Evolutionary conservation across 2,797 vertebrate species (phyloP), one percentile per base, ranked within the genome.

Genomic region (Alosa sapidissima): DNA sequence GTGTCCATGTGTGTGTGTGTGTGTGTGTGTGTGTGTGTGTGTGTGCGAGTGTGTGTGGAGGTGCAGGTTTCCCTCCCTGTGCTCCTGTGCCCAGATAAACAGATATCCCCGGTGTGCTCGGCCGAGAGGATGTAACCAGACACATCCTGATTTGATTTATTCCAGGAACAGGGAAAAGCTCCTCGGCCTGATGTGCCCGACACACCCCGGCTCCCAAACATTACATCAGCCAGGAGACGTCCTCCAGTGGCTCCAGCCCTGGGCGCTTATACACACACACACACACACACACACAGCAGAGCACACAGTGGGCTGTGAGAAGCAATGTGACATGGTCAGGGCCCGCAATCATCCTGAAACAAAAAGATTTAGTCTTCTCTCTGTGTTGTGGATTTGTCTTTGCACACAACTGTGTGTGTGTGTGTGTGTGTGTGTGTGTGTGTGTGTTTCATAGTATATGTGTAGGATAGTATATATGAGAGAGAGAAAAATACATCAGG

Each of bases 71-170:
- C 65, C 24, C 55, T 58, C 19, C 55, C 55, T 6, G 55, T n/a
- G 55, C 55, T 58, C 55, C 55, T 58, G 19, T 58, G 21, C 88
- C 87, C 90, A 87, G 90, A 89, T 91, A 91, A 90, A 91, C 88
- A 91, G 86, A 89, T 87, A 83, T 83, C 87, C 87, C 85, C 89
- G 13, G 51, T 86, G 86, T 88, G 89, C 90, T 84, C 84, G 81
- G 51, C 51, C 11, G 89, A 85, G 87, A 88, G 86, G 86, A 88
- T 89, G 87, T 85, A 87, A 84, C 85, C 87, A 88, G 86, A 84
- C 84, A 88, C 89, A 87, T 85, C 87, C 88, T 84, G 85, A 87
- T 92, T 92, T 92, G 90, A 91, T 94, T 86, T 91, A 91, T 91
- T 92, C 86, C 82, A 89, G 84, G 84, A 89, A 87, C 62, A 33